Conservation (phyloP, 2,797 vertebrate genomes). For the Dallia pectoralis region DNA sequence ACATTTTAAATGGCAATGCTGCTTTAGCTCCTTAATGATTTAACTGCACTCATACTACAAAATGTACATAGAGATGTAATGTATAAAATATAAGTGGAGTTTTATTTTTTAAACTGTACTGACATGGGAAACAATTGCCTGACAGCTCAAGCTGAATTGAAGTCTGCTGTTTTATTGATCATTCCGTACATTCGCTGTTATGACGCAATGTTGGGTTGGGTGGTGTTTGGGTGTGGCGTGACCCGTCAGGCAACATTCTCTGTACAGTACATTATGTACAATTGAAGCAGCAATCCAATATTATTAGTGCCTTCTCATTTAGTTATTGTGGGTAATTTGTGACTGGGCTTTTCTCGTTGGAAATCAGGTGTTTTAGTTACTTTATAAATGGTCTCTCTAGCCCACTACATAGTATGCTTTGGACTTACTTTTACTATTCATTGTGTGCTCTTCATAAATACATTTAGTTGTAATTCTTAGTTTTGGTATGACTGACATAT, state of each 20-base stretch:
- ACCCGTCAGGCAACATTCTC: not conserved
- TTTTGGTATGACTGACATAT: conserved; percentile 1
- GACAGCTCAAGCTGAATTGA: too few relatives aligned
- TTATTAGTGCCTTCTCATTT: conserved; percentile 56
- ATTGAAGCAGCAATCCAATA: not conserved
- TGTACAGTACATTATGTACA: not conserved
- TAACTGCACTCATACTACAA: conserved; percentile 42
- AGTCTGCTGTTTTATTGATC: not conserved
- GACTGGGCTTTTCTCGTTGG: not conserved
- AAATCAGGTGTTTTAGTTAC: not conserved
- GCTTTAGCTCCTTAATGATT: conserved; percentile 33
- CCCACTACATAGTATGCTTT: not conserved
- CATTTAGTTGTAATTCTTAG: conserved; percentile 6
- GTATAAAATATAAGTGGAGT: conserved; percentile 28
- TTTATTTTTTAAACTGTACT: conserved; percentile 56
- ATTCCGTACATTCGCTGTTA: not conserved
- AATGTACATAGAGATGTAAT: conserved; percentile 52
- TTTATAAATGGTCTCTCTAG: not conserved
- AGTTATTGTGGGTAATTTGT: not conserved
- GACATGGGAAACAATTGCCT: too few relatives aligned
- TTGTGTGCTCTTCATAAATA: conserved; percentile 26
- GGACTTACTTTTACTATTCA: conserved; percentile 2
- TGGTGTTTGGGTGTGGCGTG: too few relatives aligned
- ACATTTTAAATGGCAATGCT: conserved; percentile 39
- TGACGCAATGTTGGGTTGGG: too few relatives aligned